These are phyloP conservation scores for Dissostichus mawsoni DNA, from an alignment of 2,113 vertebrate species.

Conservation along the genomic window DNA sequence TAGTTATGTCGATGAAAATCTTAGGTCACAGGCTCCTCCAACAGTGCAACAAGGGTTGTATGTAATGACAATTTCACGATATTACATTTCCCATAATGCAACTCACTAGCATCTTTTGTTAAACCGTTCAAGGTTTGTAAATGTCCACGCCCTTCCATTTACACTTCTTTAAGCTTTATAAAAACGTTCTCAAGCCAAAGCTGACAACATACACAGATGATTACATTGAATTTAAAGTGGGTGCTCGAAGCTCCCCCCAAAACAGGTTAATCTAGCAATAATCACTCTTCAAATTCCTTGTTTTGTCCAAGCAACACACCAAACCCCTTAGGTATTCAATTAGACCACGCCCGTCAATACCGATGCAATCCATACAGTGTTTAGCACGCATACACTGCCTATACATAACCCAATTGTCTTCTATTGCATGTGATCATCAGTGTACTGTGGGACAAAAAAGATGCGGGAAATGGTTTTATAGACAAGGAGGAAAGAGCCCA, in stretches of 20 bases:
- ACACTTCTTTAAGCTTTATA: no score
- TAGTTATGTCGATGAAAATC: no score
- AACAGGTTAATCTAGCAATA: not conserved
- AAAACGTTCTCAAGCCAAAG: no score
- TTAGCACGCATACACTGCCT: not conserved
- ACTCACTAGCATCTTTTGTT: no score
- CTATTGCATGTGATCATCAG: not conserved
- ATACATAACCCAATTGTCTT: not conserved
- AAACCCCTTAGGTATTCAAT: not conserved
- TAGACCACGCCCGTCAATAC: not conserved
- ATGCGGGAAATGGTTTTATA: not conserved
- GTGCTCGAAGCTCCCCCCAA: not conserved
- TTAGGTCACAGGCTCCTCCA: no score
- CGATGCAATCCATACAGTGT: not conserved
- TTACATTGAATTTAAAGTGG: no score
- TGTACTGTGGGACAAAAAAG: not conserved
- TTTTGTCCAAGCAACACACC: conserved; percentile 10
- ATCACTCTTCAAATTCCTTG: conserved; percentile 21
- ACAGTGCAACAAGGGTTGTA: not conserved
- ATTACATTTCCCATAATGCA: no score
- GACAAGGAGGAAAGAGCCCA: not conserved
- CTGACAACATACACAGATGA: no score
- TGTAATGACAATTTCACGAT: no score
- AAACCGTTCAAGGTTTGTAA: no score
- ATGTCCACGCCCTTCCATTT: no score